Conservation (phyloP, 1,140 invertebrate genomes). For the Pantala flavescens region DNA sequence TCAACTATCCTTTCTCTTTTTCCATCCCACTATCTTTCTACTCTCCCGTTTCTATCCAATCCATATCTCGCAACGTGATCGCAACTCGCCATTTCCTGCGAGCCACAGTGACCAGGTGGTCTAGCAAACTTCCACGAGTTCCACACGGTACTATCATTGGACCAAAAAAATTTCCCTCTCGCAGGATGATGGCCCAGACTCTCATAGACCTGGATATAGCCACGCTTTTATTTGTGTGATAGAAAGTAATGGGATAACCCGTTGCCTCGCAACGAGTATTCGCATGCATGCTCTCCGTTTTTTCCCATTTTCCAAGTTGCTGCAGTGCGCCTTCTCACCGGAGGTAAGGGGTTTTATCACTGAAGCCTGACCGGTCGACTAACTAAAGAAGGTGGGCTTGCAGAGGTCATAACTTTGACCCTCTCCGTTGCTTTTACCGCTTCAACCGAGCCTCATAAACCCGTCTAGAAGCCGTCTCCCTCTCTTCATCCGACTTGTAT, state of each 20-base stretch:
- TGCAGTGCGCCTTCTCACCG: neutral
- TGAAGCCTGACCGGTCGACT: neutral
- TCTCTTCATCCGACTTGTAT: neutral
- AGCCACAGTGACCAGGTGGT: too few relatives aligned
- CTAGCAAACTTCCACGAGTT: too few relatives aligned
- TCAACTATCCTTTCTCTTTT: neutral
- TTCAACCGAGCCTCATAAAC: neutral
- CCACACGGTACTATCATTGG: too few relatives aligned
- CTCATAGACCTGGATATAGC: too few relatives aligned
- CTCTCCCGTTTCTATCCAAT: neutral
- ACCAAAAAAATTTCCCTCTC: too few relatives aligned
- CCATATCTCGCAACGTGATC: neutral
- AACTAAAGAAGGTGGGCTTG: neutral
- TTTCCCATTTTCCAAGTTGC: neutral
- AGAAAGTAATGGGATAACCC: too few relatives aligned
- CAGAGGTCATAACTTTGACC: neutral
- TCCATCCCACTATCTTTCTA: neutral
- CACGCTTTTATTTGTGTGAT: too few relatives aligned
- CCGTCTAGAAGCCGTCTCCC: too few relatives aligned
- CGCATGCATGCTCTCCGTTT: too few relatives aligned
- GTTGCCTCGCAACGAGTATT: too few relatives aligned
- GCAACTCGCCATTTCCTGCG: neutral
- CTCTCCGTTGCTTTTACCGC: neutral
- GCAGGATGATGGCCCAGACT: too few relatives aligned
- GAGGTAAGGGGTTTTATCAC: neutral